Evolutionary conservation across 2,113 vertebrate species (phyloP), one percentile per base, ranked within the genome.

Genomic region (Lepisosteus oculatus): DNA sequence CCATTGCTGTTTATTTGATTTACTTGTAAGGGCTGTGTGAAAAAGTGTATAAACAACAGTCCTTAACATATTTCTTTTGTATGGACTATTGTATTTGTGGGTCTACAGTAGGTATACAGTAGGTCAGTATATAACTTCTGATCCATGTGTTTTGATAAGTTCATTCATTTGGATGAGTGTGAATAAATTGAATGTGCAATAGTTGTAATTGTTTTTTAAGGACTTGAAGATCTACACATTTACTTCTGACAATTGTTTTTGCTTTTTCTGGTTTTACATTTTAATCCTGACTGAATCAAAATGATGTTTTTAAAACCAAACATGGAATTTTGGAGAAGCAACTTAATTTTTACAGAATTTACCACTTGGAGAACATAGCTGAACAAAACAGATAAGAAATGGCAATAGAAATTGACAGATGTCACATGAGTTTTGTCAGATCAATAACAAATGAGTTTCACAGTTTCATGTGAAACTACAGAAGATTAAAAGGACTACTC

Each of bases 81-180:
- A 61, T 69, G 79, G 73, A 70, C 71, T 77, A 75, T 29, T 13
- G 14, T 68, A 44, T 59, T 63, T 70, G 61, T 77, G 41, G 68
- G 29, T 65, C 73, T 71, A 69, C 47, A 65, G 69, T 76, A 78
- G 66, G 68, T 68, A 2, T 51, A 51, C 9, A 29, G 47, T 51
- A 9, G 5, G 9, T 51, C 9, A 51, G 42, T 63, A 67, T 51
- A 76, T 51, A 70, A 70, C 65, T 63, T 73, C 62, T 72, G 75
- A 69, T 72, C 42, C 64, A 76, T 67, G 15, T 51, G 43, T 45
- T 54, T 67, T 14, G 47, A 45, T 8, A 54, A 3, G 66, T 67
- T 47, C 14, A 45, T 14, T 43, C 11, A 47, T 66, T 44, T 45
- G 43, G 64, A 66, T 14, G 14, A 43, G 64, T 43, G 13, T 29